Conservation (phyloP, 2,113 vertebrate genomes). For the Xenotilapia longispinis region DNA sequence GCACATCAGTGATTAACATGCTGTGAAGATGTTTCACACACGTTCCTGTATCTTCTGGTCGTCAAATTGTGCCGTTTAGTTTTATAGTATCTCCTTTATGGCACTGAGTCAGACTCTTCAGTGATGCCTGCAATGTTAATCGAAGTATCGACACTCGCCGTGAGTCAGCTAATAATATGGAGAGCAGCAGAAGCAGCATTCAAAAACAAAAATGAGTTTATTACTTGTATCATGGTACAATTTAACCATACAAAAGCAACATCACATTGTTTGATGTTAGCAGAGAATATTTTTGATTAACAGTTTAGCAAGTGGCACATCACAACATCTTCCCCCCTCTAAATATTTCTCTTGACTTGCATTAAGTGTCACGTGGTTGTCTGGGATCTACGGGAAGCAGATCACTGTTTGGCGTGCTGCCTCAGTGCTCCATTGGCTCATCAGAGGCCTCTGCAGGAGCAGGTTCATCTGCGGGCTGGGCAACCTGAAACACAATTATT, state of each 20-base stretch:
- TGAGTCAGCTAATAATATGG: background rate
- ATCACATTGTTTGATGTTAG: conserved; percentile 26
- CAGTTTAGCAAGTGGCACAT: conserved; percentile 42
- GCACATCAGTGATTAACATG: background rate
- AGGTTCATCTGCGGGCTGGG: conserved; percentile 78
- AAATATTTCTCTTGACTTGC: background rate
- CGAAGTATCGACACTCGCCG: background rate
- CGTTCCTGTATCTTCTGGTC: background rate
- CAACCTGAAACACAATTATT: conserved; percentile 59
- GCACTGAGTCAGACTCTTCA: background rate
- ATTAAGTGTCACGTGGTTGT: conserved; percentile 10
- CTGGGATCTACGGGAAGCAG: background rate
- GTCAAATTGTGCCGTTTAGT: background rate
- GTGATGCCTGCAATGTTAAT: background rate
- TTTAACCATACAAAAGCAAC: conserved; percentile 65
- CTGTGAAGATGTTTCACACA: background rate
- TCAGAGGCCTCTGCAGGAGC: conserved; percentile 73
- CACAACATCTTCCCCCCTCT: background rate
- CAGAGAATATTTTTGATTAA: conserved; percentile 24
- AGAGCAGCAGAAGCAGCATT: conserved; percentile 32
- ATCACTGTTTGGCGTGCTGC: background rate
- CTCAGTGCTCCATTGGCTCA: conserved; percentile 95
- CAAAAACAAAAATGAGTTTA: conserved; percentile 57
- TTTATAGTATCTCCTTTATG: background rate
- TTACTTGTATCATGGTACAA: conserved; percentile 47